phyloP scores from a whole-genome alignment of 1,140 invertebrate species.

The Aphidius ervi region DNA sequence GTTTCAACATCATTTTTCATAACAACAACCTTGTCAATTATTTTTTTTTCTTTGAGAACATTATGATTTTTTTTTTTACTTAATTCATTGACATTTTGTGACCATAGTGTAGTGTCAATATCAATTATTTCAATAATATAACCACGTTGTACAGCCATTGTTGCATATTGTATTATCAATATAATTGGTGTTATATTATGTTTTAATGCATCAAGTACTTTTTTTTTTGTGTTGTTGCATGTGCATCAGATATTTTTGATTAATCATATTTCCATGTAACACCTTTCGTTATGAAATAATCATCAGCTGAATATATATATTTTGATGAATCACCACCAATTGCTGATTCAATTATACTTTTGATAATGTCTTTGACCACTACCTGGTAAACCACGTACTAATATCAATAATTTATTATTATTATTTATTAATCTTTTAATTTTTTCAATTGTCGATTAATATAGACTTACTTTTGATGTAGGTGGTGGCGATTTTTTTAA shows the following conservation, averaged over 20 bases:
- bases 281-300: conserved; percentile 61
- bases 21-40: conserved; percentile 8
- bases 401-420: conserved; percentile 61
- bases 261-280: conserved; percentile 64
- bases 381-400: conserved; percentile 76
- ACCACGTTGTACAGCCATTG: conserved; percentile 55
- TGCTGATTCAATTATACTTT: conserved; percentile 53
- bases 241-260: conserved; percentile 61
- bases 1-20: conserved; percentile 26
- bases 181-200: conserved; percentile 70
- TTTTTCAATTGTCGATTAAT: conserved; percentile 28
- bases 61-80: conserved; percentile 60
- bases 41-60: conserved; percentile 58
- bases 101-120: conserved; percentile 73
- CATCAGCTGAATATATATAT: conserved; percentile 71
- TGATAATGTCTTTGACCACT: conserved; percentile 75
- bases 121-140: conserved; percentile 75
- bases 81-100: conserved; percentile 58
- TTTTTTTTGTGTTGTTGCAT: conserved; percentile 64
- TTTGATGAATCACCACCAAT: conserved; percentile 36
- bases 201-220: conserved; percentile 54
- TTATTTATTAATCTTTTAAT: conserved; percentile 39
- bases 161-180: conserved; percentile 85
- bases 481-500: conserved; percentile 20
- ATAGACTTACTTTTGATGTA: conserved; percentile 16